A percentile compares a stretch with the other conserved stretches of the same genome.
phyloP scores from a whole-genome alignment of 1,140 invertebrate species.

The Aphelinus atriplicis region DNA sequence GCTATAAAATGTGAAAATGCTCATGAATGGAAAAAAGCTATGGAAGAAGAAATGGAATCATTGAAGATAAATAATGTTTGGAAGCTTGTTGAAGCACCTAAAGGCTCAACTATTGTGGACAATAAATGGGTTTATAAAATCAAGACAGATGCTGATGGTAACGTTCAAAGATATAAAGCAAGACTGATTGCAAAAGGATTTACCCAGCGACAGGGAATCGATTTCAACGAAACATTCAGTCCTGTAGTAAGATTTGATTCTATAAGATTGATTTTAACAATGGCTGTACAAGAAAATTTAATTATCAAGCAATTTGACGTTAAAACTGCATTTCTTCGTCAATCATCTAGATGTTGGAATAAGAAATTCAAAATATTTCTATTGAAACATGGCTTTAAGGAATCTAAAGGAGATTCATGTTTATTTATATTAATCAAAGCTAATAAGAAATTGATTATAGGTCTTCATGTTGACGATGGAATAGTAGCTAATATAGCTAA shows the following conservation, averaged over 20 bases:
- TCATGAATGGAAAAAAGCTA: not conserved
- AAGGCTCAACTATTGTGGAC: not conserved
- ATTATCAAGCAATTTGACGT: constrained; percentile 42
- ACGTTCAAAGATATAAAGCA: constrained; percentile 26
- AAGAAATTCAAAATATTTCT: constrained; percentile 29
- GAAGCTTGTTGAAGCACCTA: not conserved
- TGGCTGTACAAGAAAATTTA: too few relatives aligned
- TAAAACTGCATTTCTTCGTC: constrained; percentile 54
- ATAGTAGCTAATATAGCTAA: too few relatives aligned
- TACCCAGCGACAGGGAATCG: too few relatives aligned
- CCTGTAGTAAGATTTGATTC: too few relatives aligned
- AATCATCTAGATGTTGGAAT: constrained; percentile 40
- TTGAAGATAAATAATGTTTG: not conserved
- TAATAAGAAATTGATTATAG: constrained; percentile 26
- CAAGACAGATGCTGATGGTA: constrained; percentile 31
- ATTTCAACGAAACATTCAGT: too few relatives aligned
- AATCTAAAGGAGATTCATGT: constrained; percentile 36
- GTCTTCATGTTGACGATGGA: constrained; percentile 38
- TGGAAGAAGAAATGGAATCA: not conserved
- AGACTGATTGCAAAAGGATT: constrained; percentile 32
- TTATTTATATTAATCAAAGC: constrained; percentile 39
- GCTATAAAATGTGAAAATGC: not conserved
- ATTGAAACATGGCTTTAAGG: constrained; percentile 36
- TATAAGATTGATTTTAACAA: too few relatives aligned
- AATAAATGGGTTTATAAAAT: constrained; percentile 40